These are phyloP conservation scores for Euglossa dilemma DNA, from an alignment of 1,140 invertebrate species.

Conservation along the genomic window DNA sequence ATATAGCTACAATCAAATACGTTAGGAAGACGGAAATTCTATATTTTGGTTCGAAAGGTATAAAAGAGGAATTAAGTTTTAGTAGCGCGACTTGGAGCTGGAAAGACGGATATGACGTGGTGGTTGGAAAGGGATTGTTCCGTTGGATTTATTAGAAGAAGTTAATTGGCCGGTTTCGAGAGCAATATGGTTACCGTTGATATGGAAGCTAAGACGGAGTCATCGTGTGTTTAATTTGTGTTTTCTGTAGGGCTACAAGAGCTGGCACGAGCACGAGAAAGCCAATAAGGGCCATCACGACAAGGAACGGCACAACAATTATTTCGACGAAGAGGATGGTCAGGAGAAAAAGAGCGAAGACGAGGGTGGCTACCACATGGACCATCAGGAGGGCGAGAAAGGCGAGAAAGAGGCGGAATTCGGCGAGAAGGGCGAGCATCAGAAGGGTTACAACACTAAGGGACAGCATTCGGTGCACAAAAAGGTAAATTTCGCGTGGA, in stretches of 20 bases:
- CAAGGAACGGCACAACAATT: constrained; percentile 75
- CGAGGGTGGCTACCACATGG: constrained; percentile 75
- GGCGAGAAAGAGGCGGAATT: constrained; percentile 77
- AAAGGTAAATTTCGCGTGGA: constrained; percentile 68
- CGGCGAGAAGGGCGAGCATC: constrained; percentile 79
- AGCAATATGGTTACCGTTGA: no score
- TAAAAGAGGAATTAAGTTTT: no score
- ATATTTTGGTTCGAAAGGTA: no score
- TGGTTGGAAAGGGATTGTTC: no score
- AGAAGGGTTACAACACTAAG: constrained; percentile 82
- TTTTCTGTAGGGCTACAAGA: constrained; percentile 74
- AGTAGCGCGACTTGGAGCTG: no score
- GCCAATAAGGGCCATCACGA: constrained; percentile 80
- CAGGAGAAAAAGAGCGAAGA: constrained; percentile 78
- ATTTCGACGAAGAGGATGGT: constrained; percentile 78
- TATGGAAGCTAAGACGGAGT: neutral
- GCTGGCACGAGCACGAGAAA: constrained; percentile 78
- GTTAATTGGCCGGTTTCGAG: neutral
- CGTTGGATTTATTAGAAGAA: no score
- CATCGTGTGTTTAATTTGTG: constrained; percentile 3
- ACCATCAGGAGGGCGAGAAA: constrained; percentile 74
- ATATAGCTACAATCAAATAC: no score
- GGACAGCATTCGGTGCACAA: constrained; percentile 82
- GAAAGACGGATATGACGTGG: no score
- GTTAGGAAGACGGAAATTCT: no score